Conservation (phyloP, 2,113 vertebrate genomes). For the Elephas maximus region DNA sequence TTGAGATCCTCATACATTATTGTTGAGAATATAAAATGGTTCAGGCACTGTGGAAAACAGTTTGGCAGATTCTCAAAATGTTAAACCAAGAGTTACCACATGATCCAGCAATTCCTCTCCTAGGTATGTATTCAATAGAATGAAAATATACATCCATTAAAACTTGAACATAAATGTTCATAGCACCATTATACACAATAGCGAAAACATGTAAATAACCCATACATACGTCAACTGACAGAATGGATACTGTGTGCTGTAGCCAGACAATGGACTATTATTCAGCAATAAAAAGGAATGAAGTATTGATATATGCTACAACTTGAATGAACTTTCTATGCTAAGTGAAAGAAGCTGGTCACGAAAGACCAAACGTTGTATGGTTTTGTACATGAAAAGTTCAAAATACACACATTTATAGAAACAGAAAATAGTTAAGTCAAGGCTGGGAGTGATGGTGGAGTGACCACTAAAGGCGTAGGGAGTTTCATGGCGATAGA, state of each 20-base stretch:
- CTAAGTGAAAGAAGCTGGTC: not conserved
- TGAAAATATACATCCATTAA: not conserved
- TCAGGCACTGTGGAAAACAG: not conserved
- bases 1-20: too few species aligned
- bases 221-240: not conserved
- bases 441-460: rapidly evolving
- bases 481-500: not conserved
- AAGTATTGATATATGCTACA: not conserved
- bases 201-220: not conserved
- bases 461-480: not conserved
- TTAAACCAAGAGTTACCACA: not conserved
- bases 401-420: not conserved
- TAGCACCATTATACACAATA: not conserved
- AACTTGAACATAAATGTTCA: not conserved
- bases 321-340: not conserved
- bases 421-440: not conserved
- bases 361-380: not conserved
- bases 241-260: not conserved
- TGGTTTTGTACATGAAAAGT: not conserved
- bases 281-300: not conserved
- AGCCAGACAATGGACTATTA: too few species aligned
- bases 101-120: not conserved
- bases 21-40: not conserved
- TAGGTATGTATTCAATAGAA: not conserved
- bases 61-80: not conserved